phyloP scores from a whole-genome alignment of 2,888 invertebrate genomes.

The Mimachlamys varia region DNA sequence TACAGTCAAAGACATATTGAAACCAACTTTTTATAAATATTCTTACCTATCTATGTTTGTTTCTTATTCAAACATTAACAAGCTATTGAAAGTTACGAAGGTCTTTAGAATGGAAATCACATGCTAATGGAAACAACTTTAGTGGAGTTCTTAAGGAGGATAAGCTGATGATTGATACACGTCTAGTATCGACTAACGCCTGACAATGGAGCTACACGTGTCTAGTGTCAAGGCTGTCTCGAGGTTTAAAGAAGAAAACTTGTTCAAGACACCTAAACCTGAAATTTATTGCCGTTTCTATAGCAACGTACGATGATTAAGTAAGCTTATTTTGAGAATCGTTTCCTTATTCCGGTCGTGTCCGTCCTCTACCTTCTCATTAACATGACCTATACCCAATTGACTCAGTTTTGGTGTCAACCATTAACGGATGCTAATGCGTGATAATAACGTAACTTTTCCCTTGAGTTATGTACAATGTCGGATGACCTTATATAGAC shows the following conservation, averaged over 20 bases:
- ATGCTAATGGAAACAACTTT: no score
- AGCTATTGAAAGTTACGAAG: no score
- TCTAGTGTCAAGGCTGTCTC: background rate
- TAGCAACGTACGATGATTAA: background rate
- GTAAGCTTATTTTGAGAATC: background rate
- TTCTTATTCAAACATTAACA: no score
- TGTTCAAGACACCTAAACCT: background rate
- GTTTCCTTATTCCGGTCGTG: background rate
- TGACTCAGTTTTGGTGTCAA: background rate
- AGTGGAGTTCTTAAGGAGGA: background rate
- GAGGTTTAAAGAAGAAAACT: background rate
- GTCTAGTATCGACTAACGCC: background rate
- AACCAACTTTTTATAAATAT: no score
- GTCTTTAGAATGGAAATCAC: no score
- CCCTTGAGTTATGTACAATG: background rate
- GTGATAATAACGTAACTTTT: background rate
- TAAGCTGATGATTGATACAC: background rate
- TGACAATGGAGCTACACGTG: background rate
- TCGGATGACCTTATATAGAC: background rate
- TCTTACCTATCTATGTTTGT: no score
- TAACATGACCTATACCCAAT: background rate
- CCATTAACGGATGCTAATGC: background rate
- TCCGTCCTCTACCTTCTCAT: background rate
- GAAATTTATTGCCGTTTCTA: background rate
- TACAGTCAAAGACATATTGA: no score